Evolutionary conservation across 1,140 invertebrate species (phyloP), one percentile per base, ranked within the genome.

Genomic region (Elymnias hypermnestra): DNA sequence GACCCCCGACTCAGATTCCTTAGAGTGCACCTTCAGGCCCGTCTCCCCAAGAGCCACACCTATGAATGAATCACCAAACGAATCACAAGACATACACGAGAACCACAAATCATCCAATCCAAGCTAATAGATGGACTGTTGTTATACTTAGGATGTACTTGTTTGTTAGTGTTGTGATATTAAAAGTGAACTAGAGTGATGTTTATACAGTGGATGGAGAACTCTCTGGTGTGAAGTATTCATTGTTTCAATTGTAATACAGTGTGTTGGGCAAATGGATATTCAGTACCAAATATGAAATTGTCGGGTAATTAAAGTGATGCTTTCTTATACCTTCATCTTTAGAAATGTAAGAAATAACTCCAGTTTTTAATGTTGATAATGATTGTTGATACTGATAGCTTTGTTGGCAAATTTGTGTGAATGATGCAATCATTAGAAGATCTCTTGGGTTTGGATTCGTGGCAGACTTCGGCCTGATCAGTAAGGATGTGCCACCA

Each of bases 21-120:
- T 71, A 0, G 76, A 83, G 15, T 83, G 75, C 64, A 81, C 76
- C 3, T 83, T 79, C 67, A 44, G 78, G 38, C 78, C 78, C 1
- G 78, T 83, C 7, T 79, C 75, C 3, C 78, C 78, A 0, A 53
- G 73, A 0, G 37, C 48, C 0, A 68, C 64, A 35, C 67, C 71
- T 4, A 76, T 74, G 67, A 63, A 59, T 43, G 66, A 65, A 38
- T 60, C 62, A 7, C 55, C 56, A 1, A 52, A 58, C 14, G 60
- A 68, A 1, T 37, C 50, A 5, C 58, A 53, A 4, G 59, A 68
- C 4, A 38, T 52, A 6, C 51, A 60, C 1, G 43, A 57, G 7
- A 70, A 70, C 26, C 72, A 72, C 59, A 77, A 75, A 22, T 51
- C 62, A 0, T 22, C 56, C n/a, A 69, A 59, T 10, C 63, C 77